Percentiles rank a stretch among this genome's conserved stretches.
Conservation (phyloP, 2,113 vertebrate species). For the Bambusicola thoracicus region DNA sequence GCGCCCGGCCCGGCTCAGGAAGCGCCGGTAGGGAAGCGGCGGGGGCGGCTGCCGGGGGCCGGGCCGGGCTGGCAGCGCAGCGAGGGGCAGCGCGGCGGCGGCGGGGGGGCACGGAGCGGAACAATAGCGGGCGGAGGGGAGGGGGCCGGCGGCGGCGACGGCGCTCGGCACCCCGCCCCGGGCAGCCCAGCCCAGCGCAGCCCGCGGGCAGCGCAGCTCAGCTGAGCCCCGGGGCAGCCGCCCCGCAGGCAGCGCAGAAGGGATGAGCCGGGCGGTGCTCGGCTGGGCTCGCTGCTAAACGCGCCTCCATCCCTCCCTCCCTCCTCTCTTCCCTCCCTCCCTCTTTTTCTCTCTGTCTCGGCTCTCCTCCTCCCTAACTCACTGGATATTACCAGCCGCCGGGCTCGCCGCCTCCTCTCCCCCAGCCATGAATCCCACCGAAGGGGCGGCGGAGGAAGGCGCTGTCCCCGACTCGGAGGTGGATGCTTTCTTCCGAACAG, state of each 20-base stretch:
- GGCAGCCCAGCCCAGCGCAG: slow-evolving; percentile 15
- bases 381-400: slow-evolving; percentile 66
- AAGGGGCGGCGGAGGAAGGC: slow-evolving; percentile 85
- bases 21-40: background rate
- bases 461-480: slow-evolving; percentile 86
- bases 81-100: background rate
- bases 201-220: background rate
- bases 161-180: slow-evolving; percentile 23
- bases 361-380: slow-evolving; percentile 60
- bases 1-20: background rate
- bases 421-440: slow-evolving; percentile 85
- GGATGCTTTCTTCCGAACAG: slow-evolving; percentile 90
- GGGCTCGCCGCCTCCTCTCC: slow-evolving; percentile 55
- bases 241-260: slow-evolving; percentile 39
- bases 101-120: slow-evolving; percentile 44
- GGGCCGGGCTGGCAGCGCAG: slow-evolving; percentile 1
- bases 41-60: background rate
- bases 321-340: slow-evolving; percentile 32
- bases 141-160: slow-evolving; percentile 33
- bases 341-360: slow-evolving; percentile 18
- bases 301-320: slow-evolving; percentile 57
- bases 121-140: slow-evolving; percentile 75
- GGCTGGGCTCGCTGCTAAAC: slow-evolving; percentile 41
- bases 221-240: slow-evolving; percentile 25
- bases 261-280: slow-evolving; percentile 42